These are phyloP conservation scores for Chiroxiphia lanceolata DNA, from an alignment of 2,797 vertebrate genomes.

Conservation along the genomic window DNA sequence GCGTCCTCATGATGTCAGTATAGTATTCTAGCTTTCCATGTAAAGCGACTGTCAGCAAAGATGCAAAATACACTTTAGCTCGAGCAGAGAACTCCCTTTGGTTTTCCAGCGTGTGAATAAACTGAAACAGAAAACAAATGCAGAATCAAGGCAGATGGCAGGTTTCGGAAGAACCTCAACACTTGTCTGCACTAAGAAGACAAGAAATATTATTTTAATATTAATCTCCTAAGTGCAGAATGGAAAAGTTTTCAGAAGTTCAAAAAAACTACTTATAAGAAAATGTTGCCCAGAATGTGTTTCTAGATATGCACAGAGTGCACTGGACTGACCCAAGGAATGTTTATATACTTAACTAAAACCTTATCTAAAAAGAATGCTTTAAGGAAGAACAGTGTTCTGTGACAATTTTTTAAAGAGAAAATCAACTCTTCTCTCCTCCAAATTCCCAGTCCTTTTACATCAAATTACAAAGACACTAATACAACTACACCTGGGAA, in stretches of 20 bases:
- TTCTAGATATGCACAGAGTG: neutral
- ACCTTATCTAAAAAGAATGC: neutral
- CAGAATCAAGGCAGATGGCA: neutral
- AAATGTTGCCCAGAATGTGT: neutral
- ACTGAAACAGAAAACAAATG: slow-evolving; percentile 76
- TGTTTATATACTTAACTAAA: neutral
- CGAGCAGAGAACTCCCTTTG: slow-evolving; percentile 94
- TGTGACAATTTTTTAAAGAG: neutral
- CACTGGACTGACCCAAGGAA: neutral
- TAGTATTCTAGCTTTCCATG: slow-evolving; percentile 98
- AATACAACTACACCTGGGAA: slow-evolving; percentile 35
- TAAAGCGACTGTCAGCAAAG: slow-evolving; percentile 93
- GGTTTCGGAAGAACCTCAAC: neutral
- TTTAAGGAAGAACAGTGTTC: neutral
- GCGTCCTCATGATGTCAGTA: slow-evolving; percentile 95
- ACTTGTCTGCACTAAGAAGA: neutral
- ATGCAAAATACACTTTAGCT: slow-evolving; percentile 94
- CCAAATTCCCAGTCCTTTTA: slow-evolving; percentile 39
- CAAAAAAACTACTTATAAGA: neutral
- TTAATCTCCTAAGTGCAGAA: neutral
- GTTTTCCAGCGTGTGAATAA: slow-evolving; percentile 93
- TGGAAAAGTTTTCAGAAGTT: neutral
- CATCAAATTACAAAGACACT: slow-evolving; percentile 47
- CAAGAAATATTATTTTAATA: neutral
- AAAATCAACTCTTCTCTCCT: neutral